Evolutionary conservation across 2,888 invertebrate species (phyloP).

Genomic region (Ophion ventricosus): DNA sequence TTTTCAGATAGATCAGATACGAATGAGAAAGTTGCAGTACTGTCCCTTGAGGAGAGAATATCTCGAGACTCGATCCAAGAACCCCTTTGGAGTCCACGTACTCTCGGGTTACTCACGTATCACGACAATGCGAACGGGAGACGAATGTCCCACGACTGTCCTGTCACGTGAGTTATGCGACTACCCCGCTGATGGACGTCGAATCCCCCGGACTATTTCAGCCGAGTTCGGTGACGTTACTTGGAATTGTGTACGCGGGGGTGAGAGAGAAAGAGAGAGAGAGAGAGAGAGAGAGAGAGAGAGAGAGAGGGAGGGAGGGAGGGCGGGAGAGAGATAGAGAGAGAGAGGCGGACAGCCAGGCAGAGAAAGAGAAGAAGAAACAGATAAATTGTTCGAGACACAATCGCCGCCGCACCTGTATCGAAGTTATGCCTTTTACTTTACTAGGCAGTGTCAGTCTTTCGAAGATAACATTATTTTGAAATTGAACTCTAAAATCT

Average conservation of each 20-base stretch:
- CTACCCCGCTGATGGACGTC: slow-evolving; percentile 66
- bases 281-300: slow-evolving; percentile 19
- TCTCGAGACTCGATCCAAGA: slow-evolving; percentile 55
- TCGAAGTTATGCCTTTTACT: slow-evolving; percentile 3
- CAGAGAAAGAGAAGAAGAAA: not conserved
- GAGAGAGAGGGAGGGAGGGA: not conserved
- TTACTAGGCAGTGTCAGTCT: not conserved
- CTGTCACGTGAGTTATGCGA: slow-evolving; percentile 65
- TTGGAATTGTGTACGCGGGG: slow-evolving; percentile 53
- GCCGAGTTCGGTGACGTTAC: slow-evolving; percentile 64
- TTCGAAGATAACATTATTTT: not conserved
- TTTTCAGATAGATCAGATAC: slow-evolving; percentile 38
- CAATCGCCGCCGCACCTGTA: slow-evolving; percentile 42
- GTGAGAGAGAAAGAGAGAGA: slow-evolving; percentile 23
- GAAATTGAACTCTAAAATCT: not conserved
- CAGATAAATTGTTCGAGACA: slow-evolving; percentile 46
- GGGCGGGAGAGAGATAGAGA: slow-evolving; percentile 19
- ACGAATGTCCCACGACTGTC: slow-evolving; percentile 67
- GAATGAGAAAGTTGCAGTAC: slow-evolving; percentile 49
- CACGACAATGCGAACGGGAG: slow-evolving; percentile 66
- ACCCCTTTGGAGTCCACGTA: slow-evolving; percentile 39
- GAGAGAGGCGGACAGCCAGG: slow-evolving; percentile 7
- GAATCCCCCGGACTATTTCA: slow-evolving; percentile 64
- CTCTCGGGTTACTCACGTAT: slow-evolving; percentile 50
- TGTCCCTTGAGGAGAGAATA: slow-evolving; percentile 46